Evolutionary conservation across 1,140 invertebrate species (phyloP).

Genomic region (Akabosia matsudoensis): DNA sequence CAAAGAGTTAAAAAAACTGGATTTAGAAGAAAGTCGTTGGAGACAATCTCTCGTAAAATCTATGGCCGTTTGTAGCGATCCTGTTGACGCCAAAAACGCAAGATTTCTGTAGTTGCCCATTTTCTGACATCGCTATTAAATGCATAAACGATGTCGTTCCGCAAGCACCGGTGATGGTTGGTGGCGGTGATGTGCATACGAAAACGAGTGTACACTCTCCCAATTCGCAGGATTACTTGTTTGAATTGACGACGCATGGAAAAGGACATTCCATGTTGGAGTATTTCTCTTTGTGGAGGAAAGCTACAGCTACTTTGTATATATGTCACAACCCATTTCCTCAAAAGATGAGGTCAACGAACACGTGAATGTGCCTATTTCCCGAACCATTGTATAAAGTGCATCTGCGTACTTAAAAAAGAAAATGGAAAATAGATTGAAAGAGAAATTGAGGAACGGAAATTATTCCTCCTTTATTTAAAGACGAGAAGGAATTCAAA

Average conservation of each 20-base stretch:
- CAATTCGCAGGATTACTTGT: background rate
- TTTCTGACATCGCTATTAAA: background rate
- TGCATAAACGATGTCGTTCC: background rate
- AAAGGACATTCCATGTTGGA: too few relatives aligned
- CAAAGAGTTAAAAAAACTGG: background rate
- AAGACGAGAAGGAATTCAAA: constrained; percentile 15
- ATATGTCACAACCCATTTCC: constrained; percentile 14
- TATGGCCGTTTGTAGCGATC: background rate
- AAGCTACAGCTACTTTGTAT: background rate
- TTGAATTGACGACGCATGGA: background rate
- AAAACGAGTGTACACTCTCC: background rate
- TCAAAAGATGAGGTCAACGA: constrained; percentile 20
- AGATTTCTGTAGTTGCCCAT: too few relatives aligned
- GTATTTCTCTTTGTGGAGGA: too few relatives aligned
- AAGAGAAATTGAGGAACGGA: constrained; percentile 17
- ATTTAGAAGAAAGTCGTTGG: background rate
- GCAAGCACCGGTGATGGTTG: background rate
- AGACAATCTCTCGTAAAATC: background rate
- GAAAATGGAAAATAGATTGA: constrained; percentile 24
- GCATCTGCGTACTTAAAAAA: background rate
- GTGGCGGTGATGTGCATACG: background rate
- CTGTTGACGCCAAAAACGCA: too few relatives aligned
- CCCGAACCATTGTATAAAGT: background rate
- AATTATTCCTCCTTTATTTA: constrained; percentile 16
- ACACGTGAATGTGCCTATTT: background rate